Evolutionary conservation across 2,888 invertebrate genomes (phyloP), one percentile per base, ranked within the genome.

Genomic region (Perizoma affinitatum): DNA sequence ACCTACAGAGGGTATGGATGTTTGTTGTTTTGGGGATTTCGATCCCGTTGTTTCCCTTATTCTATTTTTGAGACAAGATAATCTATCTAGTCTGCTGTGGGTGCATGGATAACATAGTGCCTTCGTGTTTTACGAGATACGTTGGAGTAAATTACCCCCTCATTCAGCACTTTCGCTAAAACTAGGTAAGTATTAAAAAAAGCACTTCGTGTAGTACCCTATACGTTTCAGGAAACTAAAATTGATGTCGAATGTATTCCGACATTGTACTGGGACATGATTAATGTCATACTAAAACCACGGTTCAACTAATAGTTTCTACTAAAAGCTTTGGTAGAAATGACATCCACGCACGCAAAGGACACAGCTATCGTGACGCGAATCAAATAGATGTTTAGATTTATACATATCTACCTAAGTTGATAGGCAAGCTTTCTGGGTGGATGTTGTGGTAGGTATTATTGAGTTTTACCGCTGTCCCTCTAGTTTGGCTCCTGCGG

Each of bases 311-410:
- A 45, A 43, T 10, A 44, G 36, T 51, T 46, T 22, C 22, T 34
- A 41, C 48, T 40, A 60, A 62, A 50, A 60, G 53, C 58, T 54
- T 51, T 22, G 22, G 54, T 36, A 34, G 53, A 35, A 46, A 61
- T 58, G 54, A 44, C 7, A 48, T 51, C 40, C n/a, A 51, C 8
- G 10, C 64, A 64, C 60, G 64, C 60, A 9, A 61, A 41, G 46
- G 22, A 33, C 33, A 34, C 33, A 9, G 6, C 35, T 50, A 49
- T 22, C 10, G 22, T 36, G 44, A 47, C 51, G 46, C 44, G 53
- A 48, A 44, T 58, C 53, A 53, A 40, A 58, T 51, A 22, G 22
- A n/a, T n/a, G n/a, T n/a, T n/a, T n/a, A 22, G 22, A 2, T 22
- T 22, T 22, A 22, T 22, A 22, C 22, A 22, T 22, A 22, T 22